Evolutionary conservation across 2,797 vertebrate genomes (phyloP).

Genomic region (Euthynnus affinis): DNA sequence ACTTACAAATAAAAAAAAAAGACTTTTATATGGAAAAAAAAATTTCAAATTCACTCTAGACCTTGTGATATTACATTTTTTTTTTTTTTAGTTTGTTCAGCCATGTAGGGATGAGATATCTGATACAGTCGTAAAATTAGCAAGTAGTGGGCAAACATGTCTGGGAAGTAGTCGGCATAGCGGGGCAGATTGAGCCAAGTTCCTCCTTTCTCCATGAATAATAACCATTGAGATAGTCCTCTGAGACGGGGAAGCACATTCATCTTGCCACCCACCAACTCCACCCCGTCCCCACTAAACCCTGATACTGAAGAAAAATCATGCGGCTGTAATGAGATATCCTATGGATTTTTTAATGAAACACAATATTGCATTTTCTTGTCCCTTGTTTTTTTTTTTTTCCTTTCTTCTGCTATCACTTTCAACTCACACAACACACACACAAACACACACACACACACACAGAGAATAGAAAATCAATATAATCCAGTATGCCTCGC

Average conservation of each 20-base stretch:
- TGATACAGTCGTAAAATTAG: conserved; percentile 32
- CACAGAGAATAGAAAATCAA: conserved; percentile 75
- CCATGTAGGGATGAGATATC: conserved; percentile 23
- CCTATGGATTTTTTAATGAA: conserved; percentile 84
- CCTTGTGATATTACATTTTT: background rate
- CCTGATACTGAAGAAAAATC: conserved; percentile 76
- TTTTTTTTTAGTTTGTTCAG: background rate
- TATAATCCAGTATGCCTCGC: conserved; percentile 75
- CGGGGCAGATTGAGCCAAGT: conserved; percentile 57
- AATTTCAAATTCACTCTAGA: conserved; percentile 17
- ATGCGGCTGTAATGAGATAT: conserved; percentile 83
- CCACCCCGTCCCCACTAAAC: conserved; percentile 53
- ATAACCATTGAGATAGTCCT: conserved; percentile 77
- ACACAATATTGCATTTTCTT: conserved; percentile 77
- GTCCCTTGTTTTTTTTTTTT: conserved; percentile 41
- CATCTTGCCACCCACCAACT: conserved; percentile 69
- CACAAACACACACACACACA: conserved; percentile 33
- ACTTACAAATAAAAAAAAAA: background rate
- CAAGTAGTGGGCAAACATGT: conserved; percentile 20
- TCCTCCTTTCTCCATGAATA: conserved; percentile 68
- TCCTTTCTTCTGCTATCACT: conserved; percentile 45
- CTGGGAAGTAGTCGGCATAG: conserved; percentile 57
- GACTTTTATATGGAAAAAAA: background rate
- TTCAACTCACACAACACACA: conserved; percentile 50
- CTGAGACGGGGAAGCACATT: conserved; percentile 74